These are phyloP conservation scores for Delphinus delphis DNA, from an alignment of 2,113 vertebrate genomes.

Conservation along the genomic window DNA sequence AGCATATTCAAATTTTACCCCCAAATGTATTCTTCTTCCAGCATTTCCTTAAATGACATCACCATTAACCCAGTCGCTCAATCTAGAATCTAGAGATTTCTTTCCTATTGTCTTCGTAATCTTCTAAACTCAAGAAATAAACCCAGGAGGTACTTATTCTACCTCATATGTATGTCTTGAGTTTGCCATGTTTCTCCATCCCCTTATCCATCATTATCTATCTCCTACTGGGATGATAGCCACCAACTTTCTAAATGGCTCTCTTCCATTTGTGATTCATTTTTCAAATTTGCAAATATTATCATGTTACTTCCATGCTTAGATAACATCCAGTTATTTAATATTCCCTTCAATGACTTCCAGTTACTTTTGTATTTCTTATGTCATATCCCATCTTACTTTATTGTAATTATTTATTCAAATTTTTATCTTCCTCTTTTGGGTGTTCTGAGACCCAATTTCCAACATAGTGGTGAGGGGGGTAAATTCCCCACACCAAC, in stretches of 20 bases:
- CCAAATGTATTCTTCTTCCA: background rate
- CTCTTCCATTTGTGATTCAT: background rate
- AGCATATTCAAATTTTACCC: background rate
- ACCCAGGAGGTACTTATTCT: background rate
- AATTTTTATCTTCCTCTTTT: background rate
- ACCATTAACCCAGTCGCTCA: background rate
- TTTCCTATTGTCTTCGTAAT: background rate
- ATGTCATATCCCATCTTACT: background rate
- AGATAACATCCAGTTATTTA: background rate
- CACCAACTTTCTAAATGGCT: background rate
- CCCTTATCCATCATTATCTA: background rate
- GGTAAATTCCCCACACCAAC: background rate
- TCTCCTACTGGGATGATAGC: background rate
- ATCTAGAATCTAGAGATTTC: background rate
- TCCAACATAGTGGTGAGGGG: background rate
- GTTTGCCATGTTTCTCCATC: background rate
- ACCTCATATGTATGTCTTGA: background rate
- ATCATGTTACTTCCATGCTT: background rate
- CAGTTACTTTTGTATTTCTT: background rate
- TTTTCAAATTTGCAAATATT: background rate
- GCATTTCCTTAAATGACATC: background rate
- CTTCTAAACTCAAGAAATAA: background rate
- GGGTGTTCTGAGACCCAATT: background rate
- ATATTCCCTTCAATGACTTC: background rate
- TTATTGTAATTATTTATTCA: background rate